Percentiles rank a stretch among this genome's conserved stretches.
These are phyloP conservation scores for Meloidogyne exigua DNA, from an alignment of 1,140 invertebrate genomes.

Conservation along the genomic window DNA sequence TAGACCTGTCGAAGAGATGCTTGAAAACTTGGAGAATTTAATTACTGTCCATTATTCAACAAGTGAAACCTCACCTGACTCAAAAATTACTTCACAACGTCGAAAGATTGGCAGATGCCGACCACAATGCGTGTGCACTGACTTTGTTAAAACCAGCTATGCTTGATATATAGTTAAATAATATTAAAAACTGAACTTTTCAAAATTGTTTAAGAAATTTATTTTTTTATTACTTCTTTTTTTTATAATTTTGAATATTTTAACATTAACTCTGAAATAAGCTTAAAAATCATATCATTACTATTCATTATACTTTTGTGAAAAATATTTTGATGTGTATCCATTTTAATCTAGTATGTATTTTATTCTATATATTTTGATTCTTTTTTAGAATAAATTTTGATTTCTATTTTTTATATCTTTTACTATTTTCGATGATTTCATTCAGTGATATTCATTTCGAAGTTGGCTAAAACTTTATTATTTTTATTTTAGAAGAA, in stretches of 20 bases:
- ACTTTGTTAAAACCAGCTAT: slow-evolving; percentile 61
- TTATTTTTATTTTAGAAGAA: not conserved
- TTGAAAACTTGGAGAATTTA: slow-evolving; percentile 61
- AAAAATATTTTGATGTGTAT: no score
- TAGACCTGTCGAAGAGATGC: slow-evolving; percentile 51
- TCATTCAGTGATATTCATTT: slow-evolving; percentile 8
- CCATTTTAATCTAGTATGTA: no score
- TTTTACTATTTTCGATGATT: not conserved
- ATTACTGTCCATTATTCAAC: slow-evolving; percentile 63
- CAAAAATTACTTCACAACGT: slow-evolving; percentile 57
- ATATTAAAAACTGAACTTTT: not conserved
- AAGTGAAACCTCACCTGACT: slow-evolving; percentile 53
- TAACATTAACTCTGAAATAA: not conserved
- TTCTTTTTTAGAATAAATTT: not conserved
- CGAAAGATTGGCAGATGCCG: slow-evolving; percentile 53
- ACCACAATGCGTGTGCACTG: slow-evolving; percentile 60
- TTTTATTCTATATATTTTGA: not conserved
- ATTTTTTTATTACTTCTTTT: not conserved
- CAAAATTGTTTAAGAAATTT: no score
- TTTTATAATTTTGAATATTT: no score
- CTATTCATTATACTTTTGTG: not conserved
- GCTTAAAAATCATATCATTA: not conserved
- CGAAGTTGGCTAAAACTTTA: not conserved
- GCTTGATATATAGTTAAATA: slow-evolving; percentile 41
- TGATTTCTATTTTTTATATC: not conserved